These are phyloP conservation scores for Leucoraja erinaceus DNA, from an alignment of 2,113 vertebrate species.

Conservation along the genomic window DNA sequence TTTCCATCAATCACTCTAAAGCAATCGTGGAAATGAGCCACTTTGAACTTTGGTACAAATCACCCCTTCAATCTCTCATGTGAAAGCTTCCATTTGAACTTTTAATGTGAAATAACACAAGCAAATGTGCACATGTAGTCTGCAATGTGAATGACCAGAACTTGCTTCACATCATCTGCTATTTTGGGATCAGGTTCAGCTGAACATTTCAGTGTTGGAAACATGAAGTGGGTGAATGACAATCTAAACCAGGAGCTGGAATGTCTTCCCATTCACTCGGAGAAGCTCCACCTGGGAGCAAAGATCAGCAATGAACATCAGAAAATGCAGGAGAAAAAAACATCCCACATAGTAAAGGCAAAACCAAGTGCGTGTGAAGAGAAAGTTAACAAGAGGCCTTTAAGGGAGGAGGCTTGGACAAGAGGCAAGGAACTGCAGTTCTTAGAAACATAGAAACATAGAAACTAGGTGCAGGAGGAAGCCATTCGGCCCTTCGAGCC, in stretches of 20 bases:
- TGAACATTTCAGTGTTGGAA: not conserved
- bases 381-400: not conserved
- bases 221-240: not conserved
- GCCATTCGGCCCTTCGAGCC: no score
- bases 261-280: not conserved
- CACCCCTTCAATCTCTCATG: slow-evolving; percentile 29
- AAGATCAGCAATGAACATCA: not conserved
- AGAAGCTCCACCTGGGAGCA: not conserved
- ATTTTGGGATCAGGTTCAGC: not conserved
- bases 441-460: no score
- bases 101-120: slow-evolving; percentile 16
- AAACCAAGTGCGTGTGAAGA: not conserved
- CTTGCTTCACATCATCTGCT: not conserved
- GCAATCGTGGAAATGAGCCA: slow-evolving; percentile 25
- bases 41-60: slow-evolving; percentile 32
- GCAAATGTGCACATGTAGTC: not conserved
- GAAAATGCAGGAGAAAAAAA: not conserved
- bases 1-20: slow-evolving; percentile 26
- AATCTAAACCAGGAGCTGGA: not conserved
- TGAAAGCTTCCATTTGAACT: slow-evolving; percentile 26
- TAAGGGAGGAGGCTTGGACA: not conserved
- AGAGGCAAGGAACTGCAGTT: no score
- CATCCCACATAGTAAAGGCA: not conserved
- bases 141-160: not conserved
- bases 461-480: no score